Base-by-base conservation (phyloP, 2,113 vertebrate genomes). In the Campylorhamphus procurvoides region DNA sequence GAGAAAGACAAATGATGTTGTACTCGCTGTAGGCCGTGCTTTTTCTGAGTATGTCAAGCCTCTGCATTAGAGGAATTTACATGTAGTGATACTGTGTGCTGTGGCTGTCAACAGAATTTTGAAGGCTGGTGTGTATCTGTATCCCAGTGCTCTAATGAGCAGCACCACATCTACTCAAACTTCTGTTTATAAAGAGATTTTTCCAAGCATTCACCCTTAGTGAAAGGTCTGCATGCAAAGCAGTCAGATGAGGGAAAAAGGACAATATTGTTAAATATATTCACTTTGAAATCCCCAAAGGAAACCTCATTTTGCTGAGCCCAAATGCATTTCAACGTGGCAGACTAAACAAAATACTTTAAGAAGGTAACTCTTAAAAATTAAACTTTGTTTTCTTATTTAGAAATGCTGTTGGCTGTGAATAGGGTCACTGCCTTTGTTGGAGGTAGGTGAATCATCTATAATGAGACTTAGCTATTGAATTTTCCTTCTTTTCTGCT, bases 61-160 rank as follows among this genome's bases (percentile, higher is more conserved):
- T 83, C 89, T 90, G 88, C 55, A 33, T 94, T 95, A 94, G 94
- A 87, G 72, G 63, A 95, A 89, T 96, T 96, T 95, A 82, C 85
- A 52, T 95, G 90, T 84, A 83, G 81, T 47, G 85, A 49, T 92
- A 13, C 35, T 29, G 35, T 35, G 63, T 55, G 39, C 33, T 67
- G 1, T 24, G 18, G 12, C 79, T 92, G 79, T 80, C 82, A 89
- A 35, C 49, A 88, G 76, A 72, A 86, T 37, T 5, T 37, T 0
- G 0, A 77, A 76, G 64, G 50, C 63, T 74, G 63, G 20, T 74
- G 74, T 82, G 49, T 4, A 1, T 58, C 44, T 92, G 3, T 19
- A 44, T 52, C 9, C 0, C 1, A 40, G 33, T 17, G n/a, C 81
- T 90, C 58, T 93, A 93, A 85, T 84, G 86, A 88, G 82, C 12